These are phyloP conservation scores for Prunella himalayana DNA, from an alignment of 2,113 vertebrate species.

Conservation along the genomic window DNA sequence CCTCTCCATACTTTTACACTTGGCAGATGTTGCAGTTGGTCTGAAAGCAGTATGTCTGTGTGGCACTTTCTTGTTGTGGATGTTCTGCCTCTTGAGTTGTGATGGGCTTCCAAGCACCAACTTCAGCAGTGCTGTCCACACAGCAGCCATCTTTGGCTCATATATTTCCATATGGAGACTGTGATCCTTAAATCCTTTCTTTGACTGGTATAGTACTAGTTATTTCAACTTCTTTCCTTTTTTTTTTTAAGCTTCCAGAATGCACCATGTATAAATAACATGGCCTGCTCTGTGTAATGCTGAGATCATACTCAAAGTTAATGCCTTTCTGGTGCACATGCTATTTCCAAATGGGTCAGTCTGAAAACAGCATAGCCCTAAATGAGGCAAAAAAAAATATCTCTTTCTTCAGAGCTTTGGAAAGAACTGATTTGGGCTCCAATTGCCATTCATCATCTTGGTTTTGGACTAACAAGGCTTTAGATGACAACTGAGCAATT, in stretches of 20 bases:
- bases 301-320: neutral
- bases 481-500: neutral
- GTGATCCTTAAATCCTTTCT: neutral
- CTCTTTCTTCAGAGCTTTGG: neutral
- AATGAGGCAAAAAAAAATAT: neutral
- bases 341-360: neutral
- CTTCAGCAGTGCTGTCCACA: neutral
- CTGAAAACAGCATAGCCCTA: neutral
- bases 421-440: neutral
- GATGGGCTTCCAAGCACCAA: neutral
- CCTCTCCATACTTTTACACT: neutral
- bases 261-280: neutral
- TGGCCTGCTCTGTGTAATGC: neutral
- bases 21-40: neutral
- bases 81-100: neutral
- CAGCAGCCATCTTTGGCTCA: neutral
- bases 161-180: neutral
- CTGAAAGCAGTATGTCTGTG: neutral
- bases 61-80: rapidly evolving
- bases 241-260: neutral
- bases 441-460: neutral
- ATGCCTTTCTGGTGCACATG: neutral
- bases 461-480: neutral
- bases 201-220: neutral
- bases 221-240: neutral